A percentile compares a stretch with the other conserved stretches of the same genome.
These are phyloP conservation scores for Malurus melanocephalus DNA, from an alignment of 2,113 vertebrate species.

Conservation along the genomic window DNA sequence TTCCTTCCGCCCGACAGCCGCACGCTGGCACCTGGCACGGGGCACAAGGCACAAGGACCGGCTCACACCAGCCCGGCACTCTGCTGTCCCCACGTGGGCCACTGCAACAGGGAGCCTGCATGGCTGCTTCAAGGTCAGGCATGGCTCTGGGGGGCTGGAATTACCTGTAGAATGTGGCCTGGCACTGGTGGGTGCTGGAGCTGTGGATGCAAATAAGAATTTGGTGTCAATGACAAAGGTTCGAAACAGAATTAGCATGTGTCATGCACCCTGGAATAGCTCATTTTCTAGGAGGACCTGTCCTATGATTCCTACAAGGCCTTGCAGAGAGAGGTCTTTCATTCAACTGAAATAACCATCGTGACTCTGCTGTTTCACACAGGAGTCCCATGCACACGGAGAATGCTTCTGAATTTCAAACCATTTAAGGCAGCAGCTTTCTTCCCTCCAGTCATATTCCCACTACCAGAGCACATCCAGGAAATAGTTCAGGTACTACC, in stretches of 20 bases:
- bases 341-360: accelerated
- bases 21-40: no score
- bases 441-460: no score
- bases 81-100: accelerated
- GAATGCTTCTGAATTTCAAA: no score
- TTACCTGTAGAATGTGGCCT: neutral
- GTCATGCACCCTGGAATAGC: neutral
- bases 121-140: neutral
- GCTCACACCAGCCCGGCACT: neutral
- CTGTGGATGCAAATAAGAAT: accelerated
- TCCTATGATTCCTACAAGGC: accelerated
- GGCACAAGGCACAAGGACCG: accelerated
- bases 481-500: accelerated
- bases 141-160: accelerated
- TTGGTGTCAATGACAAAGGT: neutral
- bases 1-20: neutral
- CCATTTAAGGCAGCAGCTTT: no score
- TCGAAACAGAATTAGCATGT: accelerated
- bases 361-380: neutral
- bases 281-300: accelerated
- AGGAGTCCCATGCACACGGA: no score
- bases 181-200: accelerated
- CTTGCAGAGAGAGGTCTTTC: no score
- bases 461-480: accelerated
- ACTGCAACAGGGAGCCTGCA: neutral